Conservation (phyloP, 2,888 invertebrate genomes). For the Aelia acuminata region DNA sequence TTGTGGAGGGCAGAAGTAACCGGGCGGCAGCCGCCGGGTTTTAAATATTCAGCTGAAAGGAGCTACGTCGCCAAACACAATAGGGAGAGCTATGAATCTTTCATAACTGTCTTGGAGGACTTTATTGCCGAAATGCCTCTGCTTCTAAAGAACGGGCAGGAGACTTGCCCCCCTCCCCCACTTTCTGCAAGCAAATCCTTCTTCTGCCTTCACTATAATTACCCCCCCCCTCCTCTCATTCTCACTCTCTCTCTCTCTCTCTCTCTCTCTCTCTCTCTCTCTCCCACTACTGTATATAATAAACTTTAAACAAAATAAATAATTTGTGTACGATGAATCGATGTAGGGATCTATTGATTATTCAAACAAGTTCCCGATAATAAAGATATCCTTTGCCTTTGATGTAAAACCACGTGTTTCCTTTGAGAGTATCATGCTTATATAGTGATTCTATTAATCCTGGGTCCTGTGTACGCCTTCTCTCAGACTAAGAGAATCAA, state of each 20-base stretch:
- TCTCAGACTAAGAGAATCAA: background rate
- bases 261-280: no score
- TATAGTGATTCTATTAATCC: background rate
- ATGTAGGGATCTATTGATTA: background rate
- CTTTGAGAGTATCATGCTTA: background rate
- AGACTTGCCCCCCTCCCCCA: background rate
- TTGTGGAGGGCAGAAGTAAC: conserved; percentile 32
- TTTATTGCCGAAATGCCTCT: conserved; percentile 41
- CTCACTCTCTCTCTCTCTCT: no score
- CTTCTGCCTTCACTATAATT: background rate
- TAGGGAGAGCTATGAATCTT: conserved; percentile 18
- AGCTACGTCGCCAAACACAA: conserved; percentile 35
- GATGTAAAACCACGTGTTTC: background rate
- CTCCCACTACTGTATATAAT: no score
- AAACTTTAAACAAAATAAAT: background rate
- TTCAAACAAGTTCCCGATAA: background rate
- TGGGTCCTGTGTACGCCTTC: background rate
- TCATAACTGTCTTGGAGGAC: conserved; percentile 34
- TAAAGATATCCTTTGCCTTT: background rate
- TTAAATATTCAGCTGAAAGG: conserved; percentile 43
- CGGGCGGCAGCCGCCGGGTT: background rate
- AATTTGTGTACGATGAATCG: background rate
- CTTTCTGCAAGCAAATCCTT: no score
- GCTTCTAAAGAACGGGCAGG: background rate
- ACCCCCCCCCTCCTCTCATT: background rate